Evolutionary conservation across 2,113 vertebrate species (phyloP).

Genomic region (Oncorhynchus clarkii): DNA sequence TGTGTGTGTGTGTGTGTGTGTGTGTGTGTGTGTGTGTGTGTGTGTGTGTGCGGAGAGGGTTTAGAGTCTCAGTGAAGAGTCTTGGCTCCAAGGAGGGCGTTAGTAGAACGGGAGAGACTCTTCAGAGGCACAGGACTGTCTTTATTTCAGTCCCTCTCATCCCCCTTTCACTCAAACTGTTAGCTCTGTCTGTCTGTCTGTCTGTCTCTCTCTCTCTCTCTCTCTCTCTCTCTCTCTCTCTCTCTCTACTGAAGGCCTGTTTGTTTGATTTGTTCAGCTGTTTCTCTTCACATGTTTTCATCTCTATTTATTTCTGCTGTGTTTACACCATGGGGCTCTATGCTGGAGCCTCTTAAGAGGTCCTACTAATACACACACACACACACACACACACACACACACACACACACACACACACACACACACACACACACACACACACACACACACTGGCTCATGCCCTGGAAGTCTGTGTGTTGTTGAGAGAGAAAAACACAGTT

Average conservation of each 20-base stretch:
- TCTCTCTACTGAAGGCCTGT: conserved; percentile 8
- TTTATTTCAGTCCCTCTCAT: background rate
- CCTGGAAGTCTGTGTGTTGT: no score
- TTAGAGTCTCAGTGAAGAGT: conserved; percentile 7
- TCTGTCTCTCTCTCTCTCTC: background rate
- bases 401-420: background rate
- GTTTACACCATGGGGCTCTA: conserved; percentile 1
- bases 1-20: background rate
- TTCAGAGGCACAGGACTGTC: background rate
- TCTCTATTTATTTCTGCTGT: conserved; percentile 21
- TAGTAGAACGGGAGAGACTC: conserved; percentile 3
- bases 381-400: background rate
- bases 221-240: background rate
- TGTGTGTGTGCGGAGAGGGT: background rate
- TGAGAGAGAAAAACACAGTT: no score
- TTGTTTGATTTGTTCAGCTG: conserved; percentile 33
- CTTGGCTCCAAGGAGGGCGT: conserved; percentile 18
- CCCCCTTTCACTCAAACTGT: background rate
- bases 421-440: background rate
- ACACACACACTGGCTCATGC: background rate
- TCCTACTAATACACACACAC: conserved; percentile 1
- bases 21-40: background rate
- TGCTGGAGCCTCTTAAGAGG: background rate
- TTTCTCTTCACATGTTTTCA: conserved; percentile 29
- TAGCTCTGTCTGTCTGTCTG: background rate